Conservation (phyloP, 2,888 invertebrate species). For the Caenorhabditis plicata region DNA sequence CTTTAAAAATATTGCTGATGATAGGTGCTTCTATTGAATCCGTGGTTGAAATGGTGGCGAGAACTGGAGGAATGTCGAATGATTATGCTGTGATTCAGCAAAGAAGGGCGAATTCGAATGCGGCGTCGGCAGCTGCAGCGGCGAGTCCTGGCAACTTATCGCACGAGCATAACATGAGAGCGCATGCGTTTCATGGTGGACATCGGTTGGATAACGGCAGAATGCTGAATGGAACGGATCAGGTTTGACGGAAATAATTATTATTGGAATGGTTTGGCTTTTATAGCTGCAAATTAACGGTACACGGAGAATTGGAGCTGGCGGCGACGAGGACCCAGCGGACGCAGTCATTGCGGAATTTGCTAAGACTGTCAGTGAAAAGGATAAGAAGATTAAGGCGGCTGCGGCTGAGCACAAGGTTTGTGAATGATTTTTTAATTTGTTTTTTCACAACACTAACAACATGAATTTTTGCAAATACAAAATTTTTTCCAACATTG, state of each 20-base stretch:
- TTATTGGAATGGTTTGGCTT: background rate
- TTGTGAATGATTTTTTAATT: too few species aligned
- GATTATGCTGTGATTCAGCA: constrained; percentile 13
- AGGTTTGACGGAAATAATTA: constrained; percentile 1
- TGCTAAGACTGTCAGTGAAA: constrained; percentile 27
- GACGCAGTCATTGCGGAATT: constrained; percentile 31
- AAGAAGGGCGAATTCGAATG: constrained; percentile 18
- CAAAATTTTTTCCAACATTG: too few species aligned
- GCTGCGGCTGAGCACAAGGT: constrained; percentile 28
- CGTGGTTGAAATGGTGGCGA: constrained; percentile 26
- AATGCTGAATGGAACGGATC: constrained; percentile 20
- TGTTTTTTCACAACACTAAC: too few species aligned
- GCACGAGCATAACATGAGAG: constrained; percentile 32
- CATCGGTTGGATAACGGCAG: constrained; percentile 19
- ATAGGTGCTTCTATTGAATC: constrained; percentile 17
- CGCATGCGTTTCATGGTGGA: constrained; percentile 32
- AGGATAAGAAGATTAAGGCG: constrained; percentile 28
- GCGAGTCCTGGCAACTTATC: constrained; percentile 16
- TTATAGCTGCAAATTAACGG: constrained; percentile 1
- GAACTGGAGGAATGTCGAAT: constrained; percentile 6
- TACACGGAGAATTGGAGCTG: constrained; percentile 5
- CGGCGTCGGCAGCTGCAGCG: background rate
- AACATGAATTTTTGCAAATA: too few species aligned
- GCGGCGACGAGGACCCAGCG: constrained; percentile 16
- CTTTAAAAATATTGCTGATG: background rate